Evolutionary conservation across 1,140 invertebrate species (phyloP).

Genomic region (Neodiprion fabricii): DNA sequence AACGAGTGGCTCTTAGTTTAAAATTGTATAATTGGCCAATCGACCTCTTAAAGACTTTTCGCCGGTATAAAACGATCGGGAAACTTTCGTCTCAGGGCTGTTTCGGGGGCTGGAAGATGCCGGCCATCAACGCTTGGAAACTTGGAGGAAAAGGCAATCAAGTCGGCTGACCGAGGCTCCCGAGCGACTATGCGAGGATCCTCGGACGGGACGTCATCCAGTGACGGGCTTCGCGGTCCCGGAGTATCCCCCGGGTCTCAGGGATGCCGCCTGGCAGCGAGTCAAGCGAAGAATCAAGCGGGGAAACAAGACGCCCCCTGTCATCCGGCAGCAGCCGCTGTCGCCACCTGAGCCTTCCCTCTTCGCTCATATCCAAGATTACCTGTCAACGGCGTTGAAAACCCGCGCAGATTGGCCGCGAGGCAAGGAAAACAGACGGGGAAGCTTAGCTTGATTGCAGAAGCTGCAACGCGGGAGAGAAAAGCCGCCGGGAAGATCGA

Average conservation of each 20-base stretch:
- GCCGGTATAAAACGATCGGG: no score
- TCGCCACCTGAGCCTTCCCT: slow-evolving; percentile 36
- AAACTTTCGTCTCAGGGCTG: no score
- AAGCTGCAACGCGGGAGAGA: no score
- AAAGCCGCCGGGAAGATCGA: not conserved
- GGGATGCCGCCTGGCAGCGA: no score
- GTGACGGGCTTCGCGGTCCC: slow-evolving; percentile 31
- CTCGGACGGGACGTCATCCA: slow-evolving; percentile 45
- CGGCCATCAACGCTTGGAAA: no score
- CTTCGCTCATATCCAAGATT: slow-evolving; percentile 26
- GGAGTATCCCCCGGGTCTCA: no score
- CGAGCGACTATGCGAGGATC: slow-evolving; percentile 37
- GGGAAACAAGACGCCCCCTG: slow-evolving; percentile 46
- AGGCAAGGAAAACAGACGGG: not conserved
- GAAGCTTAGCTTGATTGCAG: not conserved
- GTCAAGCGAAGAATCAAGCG: slow-evolving; percentile 38
- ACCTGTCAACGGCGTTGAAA: slow-evolving; percentile 30
- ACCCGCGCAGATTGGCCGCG: slow-evolving; percentile 26
- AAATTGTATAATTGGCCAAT: no score
- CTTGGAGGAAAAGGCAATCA: no score
- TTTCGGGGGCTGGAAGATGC: no score
- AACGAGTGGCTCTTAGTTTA: no score
- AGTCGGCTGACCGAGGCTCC: slow-evolving; percentile 36
- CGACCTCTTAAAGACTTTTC: no score
- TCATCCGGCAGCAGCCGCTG: slow-evolving; percentile 33